Conservation (phyloP, 2,888 invertebrate species). For the Drosophila fulvimacula region DNA sequence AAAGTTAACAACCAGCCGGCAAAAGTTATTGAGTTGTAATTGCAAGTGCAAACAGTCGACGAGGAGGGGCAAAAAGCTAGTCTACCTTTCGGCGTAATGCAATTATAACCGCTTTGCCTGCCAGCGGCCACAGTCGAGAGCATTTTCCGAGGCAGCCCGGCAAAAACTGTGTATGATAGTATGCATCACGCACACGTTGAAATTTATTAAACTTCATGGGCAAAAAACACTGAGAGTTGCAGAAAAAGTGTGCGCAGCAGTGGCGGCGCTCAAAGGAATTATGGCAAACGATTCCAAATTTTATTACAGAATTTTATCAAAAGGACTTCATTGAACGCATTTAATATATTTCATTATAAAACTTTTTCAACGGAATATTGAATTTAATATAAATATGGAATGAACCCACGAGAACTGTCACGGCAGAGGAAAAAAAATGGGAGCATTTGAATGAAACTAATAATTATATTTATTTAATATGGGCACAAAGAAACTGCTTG, state of each 20-base stretch:
- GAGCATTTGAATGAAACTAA: neutral
- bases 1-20: constrained; percentile 64
- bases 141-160: constrained; percentile 21
- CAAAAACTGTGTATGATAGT: constrained; percentile 20
- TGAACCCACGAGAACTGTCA: neutral
- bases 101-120: constrained; percentile 67
- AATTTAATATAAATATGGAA: neutral
- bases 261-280: neutral
- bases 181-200: constrained; percentile 13
- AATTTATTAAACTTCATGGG: constrained; percentile 21
- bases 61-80: constrained; percentile 42
- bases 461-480: neutral
- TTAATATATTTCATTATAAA: neutral
- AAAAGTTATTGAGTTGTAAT: constrained; percentile 80
- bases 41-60: constrained; percentile 66
- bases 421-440: neutral
- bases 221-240: neutral
- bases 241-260: neutral
- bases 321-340: neutral
- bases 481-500: neutral
- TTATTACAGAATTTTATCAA: constrained; percentile 7
- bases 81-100: constrained; percentile 74
- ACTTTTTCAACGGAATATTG: neutral
- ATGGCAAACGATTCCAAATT: constrained; percentile 6
- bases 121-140: constrained; percentile 21